Base-by-base conservation (phyloP, 2,888 invertebrate genomes). In the Microctonus hyperodae region DNA sequence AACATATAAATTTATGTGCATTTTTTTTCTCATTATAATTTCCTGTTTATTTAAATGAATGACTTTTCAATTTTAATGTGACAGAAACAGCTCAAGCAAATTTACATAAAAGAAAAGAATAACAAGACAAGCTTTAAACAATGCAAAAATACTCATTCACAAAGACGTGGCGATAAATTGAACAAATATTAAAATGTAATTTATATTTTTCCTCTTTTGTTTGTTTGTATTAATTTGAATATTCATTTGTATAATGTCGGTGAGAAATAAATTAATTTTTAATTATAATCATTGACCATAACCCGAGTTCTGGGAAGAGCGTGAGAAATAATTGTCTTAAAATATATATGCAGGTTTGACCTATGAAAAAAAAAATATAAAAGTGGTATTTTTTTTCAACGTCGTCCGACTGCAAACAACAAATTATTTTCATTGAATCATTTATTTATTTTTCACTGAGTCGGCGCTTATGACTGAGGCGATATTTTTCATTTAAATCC, bases 381-480 rank as follows among this genome's bases (percentile, higher is more conserved):
- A 28, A 3, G 3, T 28, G 28, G 28, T 28, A 28, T 28, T 28
- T 25, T 51, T 31, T 25, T 20, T 28, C 9, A 16, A 48, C 20
- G 31, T 31, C 23, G 23, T 23, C 23, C 7, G 11, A 37, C 23
- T 20, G 37, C 37, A 22, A 58, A 58, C 23, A 37, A 57, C 20
- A 11, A 11, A 10, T 7, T 20, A n/a, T n/a, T 11, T n/a, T 9
- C 11, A 37, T 33, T 9, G 2, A 57, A 37, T 33, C 10, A n/a
- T 22, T 25, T 20, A 25, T 3, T 28, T 58, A 50, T n/a, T n/a
- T n/a, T n/a, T n/a, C n/a, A 53, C 37, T 44, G 68, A 69, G 69
- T 73, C 73, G 71, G 73, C 71, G 70, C 70, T 73, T 71, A 70
- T 69, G 68, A 69, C 20, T 58, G 68, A 69, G 63, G 58, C 40